Percentiles rank a stretch among this genome's conserved stretches.
Evolutionary conservation across 2,888 invertebrate genomes (phyloP).

Genomic region (Philopedon plagiatum): DNA sequence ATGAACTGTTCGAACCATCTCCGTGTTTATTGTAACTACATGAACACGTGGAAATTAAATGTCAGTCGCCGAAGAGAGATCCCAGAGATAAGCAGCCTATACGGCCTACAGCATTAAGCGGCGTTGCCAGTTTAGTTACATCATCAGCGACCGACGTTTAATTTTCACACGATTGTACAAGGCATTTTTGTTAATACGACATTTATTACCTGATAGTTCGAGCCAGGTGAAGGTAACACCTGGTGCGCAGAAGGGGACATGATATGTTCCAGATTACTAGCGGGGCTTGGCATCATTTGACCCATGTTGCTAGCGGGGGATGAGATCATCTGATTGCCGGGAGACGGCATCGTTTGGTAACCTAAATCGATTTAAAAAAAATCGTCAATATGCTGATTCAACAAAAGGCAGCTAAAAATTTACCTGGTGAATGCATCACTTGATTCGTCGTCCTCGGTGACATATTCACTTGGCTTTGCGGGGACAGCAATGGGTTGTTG

Average conservation of each 20-base stretch:
- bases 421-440: constrained; percentile 57
- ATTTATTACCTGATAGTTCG: constrained; percentile 57
- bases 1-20: no score
- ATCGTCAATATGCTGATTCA: no score
- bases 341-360: constrained; percentile 57
- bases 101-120: no score
- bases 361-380: constrained; percentile 50
- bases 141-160: no score
- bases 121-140: no score
- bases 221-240: constrained; percentile 56
- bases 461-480: constrained; percentile 54
- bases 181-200: neutral
- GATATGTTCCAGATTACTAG: constrained; percentile 54
- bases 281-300: constrained; percentile 58
- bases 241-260: constrained; percentile 58
- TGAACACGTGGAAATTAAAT: no score
- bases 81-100: no score
- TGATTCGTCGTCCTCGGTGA: constrained; percentile 56
- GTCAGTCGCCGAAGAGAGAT: no score
- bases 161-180: no score
- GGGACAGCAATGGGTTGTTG: constrained; percentile 54
- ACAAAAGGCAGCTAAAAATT: no score
- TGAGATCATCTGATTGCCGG: constrained; percentile 43
- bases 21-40: no score
- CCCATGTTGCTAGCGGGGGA: constrained; percentile 31